Evolutionary conservation across 2,797 vertebrate species (phyloP).

Genomic region (Galago senegalensis): DNA sequence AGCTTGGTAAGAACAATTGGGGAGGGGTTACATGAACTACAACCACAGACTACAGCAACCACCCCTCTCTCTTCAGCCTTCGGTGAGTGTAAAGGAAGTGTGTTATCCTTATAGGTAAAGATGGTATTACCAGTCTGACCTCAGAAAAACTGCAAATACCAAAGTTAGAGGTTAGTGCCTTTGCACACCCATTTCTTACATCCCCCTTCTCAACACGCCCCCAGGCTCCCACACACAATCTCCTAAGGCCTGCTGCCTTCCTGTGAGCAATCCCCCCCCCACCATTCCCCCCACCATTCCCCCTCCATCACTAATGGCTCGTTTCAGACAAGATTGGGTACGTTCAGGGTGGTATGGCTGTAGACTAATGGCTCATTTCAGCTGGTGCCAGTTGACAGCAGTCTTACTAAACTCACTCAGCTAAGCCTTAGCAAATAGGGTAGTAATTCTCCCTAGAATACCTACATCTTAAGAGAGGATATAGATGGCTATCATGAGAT

Average conservation of each 20-base stretch:
- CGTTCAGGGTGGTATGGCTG: too few species aligned
- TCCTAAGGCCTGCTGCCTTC: neutral
- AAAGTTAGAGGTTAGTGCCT: too few species aligned
- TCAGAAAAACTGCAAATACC: neutral
- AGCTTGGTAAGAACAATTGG: neutral
- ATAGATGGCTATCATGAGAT: neutral
- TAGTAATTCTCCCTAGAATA: neutral
- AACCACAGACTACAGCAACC: neutral
- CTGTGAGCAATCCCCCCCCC: neutral
- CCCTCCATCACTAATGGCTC: neutral
- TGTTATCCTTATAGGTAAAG: rapidly evolving
- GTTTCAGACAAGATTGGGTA: neutral
- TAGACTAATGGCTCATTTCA: neutral
- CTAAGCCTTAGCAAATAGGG: neutral
- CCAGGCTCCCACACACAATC: neutral
- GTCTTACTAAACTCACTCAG: neutral
- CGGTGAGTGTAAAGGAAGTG: rapidly evolving
- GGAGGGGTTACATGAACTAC: neutral
- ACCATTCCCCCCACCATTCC: neutral
- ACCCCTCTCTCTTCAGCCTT: neutral
- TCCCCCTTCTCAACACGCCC: neutral
- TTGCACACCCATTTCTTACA: too few species aligned
- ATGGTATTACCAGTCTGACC: neutral
- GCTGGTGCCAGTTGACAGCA: neutral
- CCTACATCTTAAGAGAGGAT: neutral